Base-by-base conservation (phyloP, 2,888 invertebrate genomes). In the Cheilosia urbana region DNA sequence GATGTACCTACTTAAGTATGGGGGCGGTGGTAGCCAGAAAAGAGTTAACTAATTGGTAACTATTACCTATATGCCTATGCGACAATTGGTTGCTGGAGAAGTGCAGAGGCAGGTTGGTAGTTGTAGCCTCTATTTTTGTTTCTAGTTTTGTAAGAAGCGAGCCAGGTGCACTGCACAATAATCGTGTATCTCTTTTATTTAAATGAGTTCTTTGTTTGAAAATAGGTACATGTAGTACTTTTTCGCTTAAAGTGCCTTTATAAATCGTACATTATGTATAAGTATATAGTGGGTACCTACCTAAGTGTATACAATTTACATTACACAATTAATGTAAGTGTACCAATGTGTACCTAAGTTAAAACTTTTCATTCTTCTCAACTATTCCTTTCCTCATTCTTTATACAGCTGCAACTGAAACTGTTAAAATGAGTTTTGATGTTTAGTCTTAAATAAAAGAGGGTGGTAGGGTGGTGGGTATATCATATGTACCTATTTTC, bases 101-200 rank as follows among this genome's bases (percentile, higher is more conserved):
- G 45, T 68, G 30, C 37, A 37, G 13, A 13, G 37, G 37, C 37
- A 13, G 53, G 57, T 30, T 4, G 53, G 57, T 30, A 15, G 45
- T 24, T 21, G n/a, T 9, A 37, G 7, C 21, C 49, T 63, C 60
- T 66, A 58, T 77, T 71, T 82, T 72, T 66, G 62, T 76, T 51
- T 58, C 51, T 60, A 62, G 53, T 65, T 76, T 76, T 40, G 40
- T 42, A 68, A 37, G 42, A 62, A 81, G 51, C n/a, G 21, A 82
- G 0, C 77, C 82, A 82, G 77, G 77, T 82, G 82, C 40, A 71
- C 6, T 82, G 82, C 40, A 71, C 6, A 72, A 69, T 55, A 75
- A 69, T 81, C 75, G 66, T 72, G 19, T 79, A 53, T 40, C 17
- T 73, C 55, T 62, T 75, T 63, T 81, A 63, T 63, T 81, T 71